Evolutionary conservation across 1,140 invertebrate species (phyloP).

Genomic region (Hycleus phaleratus): DNA sequence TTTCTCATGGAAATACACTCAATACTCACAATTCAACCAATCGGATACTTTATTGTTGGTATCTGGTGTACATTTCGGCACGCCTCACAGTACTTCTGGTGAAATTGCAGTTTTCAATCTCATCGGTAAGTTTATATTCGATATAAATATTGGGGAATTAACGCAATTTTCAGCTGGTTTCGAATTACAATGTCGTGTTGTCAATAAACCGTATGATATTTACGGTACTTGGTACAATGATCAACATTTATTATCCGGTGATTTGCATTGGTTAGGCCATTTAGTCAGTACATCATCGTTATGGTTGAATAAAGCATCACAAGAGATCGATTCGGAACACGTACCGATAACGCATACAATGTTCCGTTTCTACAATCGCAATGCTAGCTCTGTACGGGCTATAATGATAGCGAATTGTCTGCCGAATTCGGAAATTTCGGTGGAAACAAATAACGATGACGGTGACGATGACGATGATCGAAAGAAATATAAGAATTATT

Average conservation of each 20-base stretch:
- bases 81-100: constrained; percentile 68
- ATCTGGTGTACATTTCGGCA: constrained; percentile 80
- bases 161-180: constrained; percentile 50
- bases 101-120: constrained; percentile 84
- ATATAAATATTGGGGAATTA: neutral
- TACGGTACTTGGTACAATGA: constrained; percentile 88
- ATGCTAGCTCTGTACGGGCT: constrained; percentile 72
- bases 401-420: constrained; percentile 67
- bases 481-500: constrained; percentile 14
- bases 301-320: constrained; percentile 79
- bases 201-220: constrained; percentile 83
- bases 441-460: constrained; percentile 29
- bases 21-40: constrained; percentile 83
- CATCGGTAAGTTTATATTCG: constrained; percentile 43
- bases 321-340: constrained; percentile 71
- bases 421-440: constrained; percentile 38
- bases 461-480: constrained; percentile 19
- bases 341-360: constrained; percentile 72
- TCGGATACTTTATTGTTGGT: constrained; percentile 75
- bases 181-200: constrained; percentile 68
- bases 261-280: constrained; percentile 71
- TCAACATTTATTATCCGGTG: constrained; percentile 71
- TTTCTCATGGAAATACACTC: constrained; percentile 84
- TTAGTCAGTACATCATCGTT: constrained; percentile 70
- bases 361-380: constrained; percentile 74